Evolutionary conservation across 2,113 vertebrate genomes (phyloP).

Genomic region (Condylura cristata): DNA sequence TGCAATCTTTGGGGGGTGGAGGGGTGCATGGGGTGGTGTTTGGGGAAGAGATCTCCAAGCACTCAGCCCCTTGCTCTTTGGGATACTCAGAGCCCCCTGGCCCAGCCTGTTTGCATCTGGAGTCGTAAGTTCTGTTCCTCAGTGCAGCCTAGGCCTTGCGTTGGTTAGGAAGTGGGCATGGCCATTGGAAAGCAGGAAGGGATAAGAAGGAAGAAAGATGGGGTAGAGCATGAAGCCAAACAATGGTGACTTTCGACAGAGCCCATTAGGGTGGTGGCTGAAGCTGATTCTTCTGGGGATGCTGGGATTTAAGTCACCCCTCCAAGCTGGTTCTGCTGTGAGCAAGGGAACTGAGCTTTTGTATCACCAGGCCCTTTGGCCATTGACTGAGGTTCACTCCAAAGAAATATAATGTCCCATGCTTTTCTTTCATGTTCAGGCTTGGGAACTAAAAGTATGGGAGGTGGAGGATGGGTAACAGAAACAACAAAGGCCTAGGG

Average conservation of each 20-base stretch:
- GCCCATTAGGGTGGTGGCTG: fast-evolving
- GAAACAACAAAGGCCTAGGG: background rate
- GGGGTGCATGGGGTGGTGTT: background rate
- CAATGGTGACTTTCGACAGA: background rate
- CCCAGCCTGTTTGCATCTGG: background rate
- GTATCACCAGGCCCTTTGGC: background rate
- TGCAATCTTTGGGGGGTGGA: background rate
- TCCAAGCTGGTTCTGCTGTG: background rate
- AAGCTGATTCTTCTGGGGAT: background rate
- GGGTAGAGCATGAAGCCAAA: background rate
- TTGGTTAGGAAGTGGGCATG: background rate
- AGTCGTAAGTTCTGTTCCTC: background rate
- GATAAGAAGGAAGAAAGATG: background rate
- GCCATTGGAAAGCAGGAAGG: background rate
- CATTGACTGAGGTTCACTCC: background rate
- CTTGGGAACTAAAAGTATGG: background rate
- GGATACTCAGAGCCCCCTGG: background rate
- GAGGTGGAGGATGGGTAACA: background rate
- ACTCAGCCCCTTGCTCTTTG: background rate
- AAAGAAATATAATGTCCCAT: background rate
- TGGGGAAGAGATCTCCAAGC: background rate
- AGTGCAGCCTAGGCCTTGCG: background rate
- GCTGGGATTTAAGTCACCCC: too few species aligned
- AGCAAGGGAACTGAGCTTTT: background rate
- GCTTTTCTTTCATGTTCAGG: background rate